Evolutionary conservation across 2,888 invertebrate species (phyloP), one percentile per base, ranked within the genome.

Genomic region (Zygaena filipendulae): DNA sequence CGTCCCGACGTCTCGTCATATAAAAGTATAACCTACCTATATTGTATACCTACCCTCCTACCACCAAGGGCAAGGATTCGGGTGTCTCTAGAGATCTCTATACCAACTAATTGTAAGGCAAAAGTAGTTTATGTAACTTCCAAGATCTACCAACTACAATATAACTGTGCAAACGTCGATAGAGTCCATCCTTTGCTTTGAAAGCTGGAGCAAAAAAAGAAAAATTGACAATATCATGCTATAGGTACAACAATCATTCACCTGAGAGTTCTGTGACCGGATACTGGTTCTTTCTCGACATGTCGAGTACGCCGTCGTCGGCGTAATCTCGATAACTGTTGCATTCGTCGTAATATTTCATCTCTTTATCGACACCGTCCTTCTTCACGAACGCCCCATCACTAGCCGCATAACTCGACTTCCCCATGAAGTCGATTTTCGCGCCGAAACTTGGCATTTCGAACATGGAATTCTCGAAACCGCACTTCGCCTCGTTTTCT

Each of bases 221-320:
- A 19, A 21, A 23, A 11, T 33, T n/a, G n/a, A n/a, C n/a, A n/a
- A n/a, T n/a, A n/a, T n/a, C n/a, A 9, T 12, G 8, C n/a, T 20
- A 8, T 6, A 6, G 16, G 16, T 7, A 16, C 4, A 16, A 16
- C 5, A 16, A 16, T 7, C 16, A 16, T 7, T 16, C 28, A 75
- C 77, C 75, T 53, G 75, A 77, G 30, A 75, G 47, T 61, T 79
- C 75, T 34, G 74, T 77, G 54, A 77, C 71, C 13, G 70, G 54
- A 49, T 70, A 75, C 36, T 56, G 57, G 29, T 64, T 70, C 47
- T 81, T 81, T 42, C 81, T 60, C 10, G 77, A 59, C 82, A 82
- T 82, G 34, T 81, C 80, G 49, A 80, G 42, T 4, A 71, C 82
- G 19, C 64, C 75, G 30, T 80, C 77, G 19, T 72, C 74, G 9